A percentile compares a stretch with the other conserved stretches of the same genome.
Evolutionary conservation across 2,113 vertebrate genomes (phyloP).

Genomic region (Poicephalus gulielmi): DNA sequence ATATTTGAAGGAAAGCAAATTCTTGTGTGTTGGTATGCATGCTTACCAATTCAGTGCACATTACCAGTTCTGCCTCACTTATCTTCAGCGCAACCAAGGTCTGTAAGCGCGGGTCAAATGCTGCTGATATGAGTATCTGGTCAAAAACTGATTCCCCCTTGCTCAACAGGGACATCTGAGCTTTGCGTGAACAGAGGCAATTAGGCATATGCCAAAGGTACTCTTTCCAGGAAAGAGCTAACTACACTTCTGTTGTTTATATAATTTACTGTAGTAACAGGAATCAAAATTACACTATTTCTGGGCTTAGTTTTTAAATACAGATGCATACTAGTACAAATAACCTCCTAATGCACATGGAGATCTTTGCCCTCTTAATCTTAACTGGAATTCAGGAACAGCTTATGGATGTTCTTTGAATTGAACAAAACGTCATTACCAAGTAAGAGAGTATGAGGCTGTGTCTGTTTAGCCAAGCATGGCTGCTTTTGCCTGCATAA

Average conservation of each 20-base stretch:
- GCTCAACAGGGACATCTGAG: neutral
- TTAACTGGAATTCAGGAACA: constrained; percentile 35
- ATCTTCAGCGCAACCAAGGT: neutral
- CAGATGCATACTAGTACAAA: neutral
- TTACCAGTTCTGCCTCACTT: neutral
- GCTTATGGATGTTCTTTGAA: constrained; percentile 6
- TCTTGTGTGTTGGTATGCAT: neutral
- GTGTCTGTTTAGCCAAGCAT: neutral
- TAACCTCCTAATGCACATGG: neutral
- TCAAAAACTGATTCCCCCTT: neutral
- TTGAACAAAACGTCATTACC: neutral
- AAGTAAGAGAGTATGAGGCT: neutral
- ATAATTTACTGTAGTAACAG: neutral
- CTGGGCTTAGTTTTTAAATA: neutral
- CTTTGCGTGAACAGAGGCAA: neutral
- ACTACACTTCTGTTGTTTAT: neutral
- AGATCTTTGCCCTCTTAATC: constrained; percentile 62
- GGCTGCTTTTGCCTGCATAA: neutral
- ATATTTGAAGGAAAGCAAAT: neutral
- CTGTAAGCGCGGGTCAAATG: neutral
- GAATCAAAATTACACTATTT: neutral
- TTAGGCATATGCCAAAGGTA: neutral
- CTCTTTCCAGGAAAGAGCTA: neutral
- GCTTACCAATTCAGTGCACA: neutral
- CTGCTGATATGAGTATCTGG: neutral